phyloP scores from a whole-genome alignment of 2,888 invertebrate genomes.

The Apamea crenata region DNA sequence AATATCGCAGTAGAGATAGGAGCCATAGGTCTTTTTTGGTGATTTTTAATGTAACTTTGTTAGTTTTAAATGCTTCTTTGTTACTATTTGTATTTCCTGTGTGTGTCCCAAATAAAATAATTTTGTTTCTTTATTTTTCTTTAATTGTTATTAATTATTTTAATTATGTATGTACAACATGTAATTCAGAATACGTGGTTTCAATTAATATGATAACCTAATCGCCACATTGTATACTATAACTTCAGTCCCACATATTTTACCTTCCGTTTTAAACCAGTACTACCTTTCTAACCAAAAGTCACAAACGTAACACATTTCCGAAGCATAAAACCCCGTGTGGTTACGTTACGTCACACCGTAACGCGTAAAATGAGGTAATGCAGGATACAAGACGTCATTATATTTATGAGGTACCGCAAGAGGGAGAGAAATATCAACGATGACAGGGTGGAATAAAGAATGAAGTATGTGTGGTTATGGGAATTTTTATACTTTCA shows the following conservation, averaged over 20 bases:
- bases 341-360: constrained; percentile 72
- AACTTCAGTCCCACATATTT: background rate
- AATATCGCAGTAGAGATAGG: too few species aligned
- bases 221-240: too few species aligned
- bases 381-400: constrained; percentile 68
- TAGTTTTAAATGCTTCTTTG: too few species aligned
- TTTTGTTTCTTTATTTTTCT: too few species aligned
- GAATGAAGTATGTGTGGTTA: constrained; percentile 27
- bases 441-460: constrained; percentile 68
- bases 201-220: too few species aligned
- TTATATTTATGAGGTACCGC: constrained; percentile 74
- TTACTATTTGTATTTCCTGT: too few species aligned
- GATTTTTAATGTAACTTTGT: too few species aligned
- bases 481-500: constrained; percentile 9
- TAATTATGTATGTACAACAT: too few species aligned
- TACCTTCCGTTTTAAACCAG: background rate
- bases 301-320: constrained; percentile 50
- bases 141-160: too few species aligned
- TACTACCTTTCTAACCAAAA: constrained; percentile 12
- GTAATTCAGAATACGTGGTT: too few species aligned
- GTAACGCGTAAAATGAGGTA: constrained; percentile 70
- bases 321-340: constrained; percentile 51
- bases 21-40: too few species aligned
- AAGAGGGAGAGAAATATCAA: constrained; percentile 65
- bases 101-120: too few species aligned